Base-by-base conservation (phyloP, 2,888 invertebrate species). In the Acanthosepion pharaonis region DNA sequence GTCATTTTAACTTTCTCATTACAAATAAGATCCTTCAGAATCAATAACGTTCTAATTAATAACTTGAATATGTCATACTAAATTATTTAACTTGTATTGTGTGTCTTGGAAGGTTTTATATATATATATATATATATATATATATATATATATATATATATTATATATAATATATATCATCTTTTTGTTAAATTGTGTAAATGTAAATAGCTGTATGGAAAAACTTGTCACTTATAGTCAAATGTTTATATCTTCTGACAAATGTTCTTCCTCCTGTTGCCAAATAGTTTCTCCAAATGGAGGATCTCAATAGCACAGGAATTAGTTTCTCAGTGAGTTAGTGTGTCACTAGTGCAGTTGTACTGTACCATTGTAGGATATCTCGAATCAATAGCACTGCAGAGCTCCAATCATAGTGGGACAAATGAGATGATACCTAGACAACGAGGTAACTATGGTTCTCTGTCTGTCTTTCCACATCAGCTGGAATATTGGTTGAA, bases 391-490 rank as follows among this genome's bases (percentile, higher is more conserved):
- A 53, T 53, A 53, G 93, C 93, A 49, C 93, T 93, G n/a, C 93
- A 93, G 51, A 93, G 93, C 93, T 93, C 93, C 93, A 93, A 93
- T 53, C 93, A 93, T 93, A 93, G 93, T 93, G 93, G 93, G 53
- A 93, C 93, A 93, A 93, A 93, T 93, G 93, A 93, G 93, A 93
- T 53, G 93, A 93, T 93, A 93, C 93, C 93, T 93, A 93, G 93
- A 93, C 93, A 93, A 93, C 93, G 93, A 93, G 93, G 93, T 93
- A 93, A 93, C 53, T 93, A 93, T 93, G 53, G 93, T 28, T 93
- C 18, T 51, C 48, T 92, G 92, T 51, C 92, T 49, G 51, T n/a
- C 92, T 92, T 92, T 78, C 78, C 78, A 93, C 53, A 93, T 53
- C 93, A 93, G 53, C 93, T 93, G 78, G n/a, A n/a, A 78, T 78